These are phyloP conservation scores for Drosophila helvetica DNA, from an alignment of 2,888 invertebrate species.

Conservation along the genomic window DNA sequence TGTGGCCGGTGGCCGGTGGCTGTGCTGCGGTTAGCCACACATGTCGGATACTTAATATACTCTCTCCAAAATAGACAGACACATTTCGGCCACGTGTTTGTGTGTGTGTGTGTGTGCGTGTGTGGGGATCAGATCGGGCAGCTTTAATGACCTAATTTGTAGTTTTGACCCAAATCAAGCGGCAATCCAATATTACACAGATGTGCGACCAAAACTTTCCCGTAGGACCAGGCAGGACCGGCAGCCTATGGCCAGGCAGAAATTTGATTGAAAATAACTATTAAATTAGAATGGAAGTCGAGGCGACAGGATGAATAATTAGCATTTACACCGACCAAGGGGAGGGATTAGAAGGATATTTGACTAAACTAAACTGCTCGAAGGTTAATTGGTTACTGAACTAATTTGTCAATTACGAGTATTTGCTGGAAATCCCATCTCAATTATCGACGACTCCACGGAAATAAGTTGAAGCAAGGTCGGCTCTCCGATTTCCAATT, in stretches of 20 bases:
- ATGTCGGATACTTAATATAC: constrained; percentile 55
- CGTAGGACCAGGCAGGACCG: neutral
- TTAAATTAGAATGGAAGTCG: neutral
- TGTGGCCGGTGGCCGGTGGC: too few relatives aligned
- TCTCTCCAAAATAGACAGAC: neutral
- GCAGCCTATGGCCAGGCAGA: neutral
- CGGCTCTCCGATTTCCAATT: neutral
- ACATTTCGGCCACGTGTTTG: constrained; percentile 28
- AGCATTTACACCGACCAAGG: too few relatives aligned
- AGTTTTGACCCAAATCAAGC: constrained; percentile 44
- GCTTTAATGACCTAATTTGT: constrained; percentile 44
- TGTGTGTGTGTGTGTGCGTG: neutral
- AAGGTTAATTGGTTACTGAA: too few relatives aligned
- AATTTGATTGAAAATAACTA: constrained; percentile 48
- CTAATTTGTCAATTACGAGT: neutral
- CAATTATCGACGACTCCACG: neutral
- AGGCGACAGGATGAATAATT: neutral
- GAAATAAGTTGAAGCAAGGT: neutral
- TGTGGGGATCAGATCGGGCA: constrained; percentile 6
- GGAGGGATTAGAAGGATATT: neutral
- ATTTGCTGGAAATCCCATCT: neutral
- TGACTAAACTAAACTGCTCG: neutral
- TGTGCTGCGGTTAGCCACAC: constrained; percentile 27
- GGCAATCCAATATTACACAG: constrained; percentile 47
- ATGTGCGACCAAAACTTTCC: neutral